phyloP scores from a whole-genome alignment of 2,888 invertebrate genomes.

The Callyntrura guangdongensis region DNA sequence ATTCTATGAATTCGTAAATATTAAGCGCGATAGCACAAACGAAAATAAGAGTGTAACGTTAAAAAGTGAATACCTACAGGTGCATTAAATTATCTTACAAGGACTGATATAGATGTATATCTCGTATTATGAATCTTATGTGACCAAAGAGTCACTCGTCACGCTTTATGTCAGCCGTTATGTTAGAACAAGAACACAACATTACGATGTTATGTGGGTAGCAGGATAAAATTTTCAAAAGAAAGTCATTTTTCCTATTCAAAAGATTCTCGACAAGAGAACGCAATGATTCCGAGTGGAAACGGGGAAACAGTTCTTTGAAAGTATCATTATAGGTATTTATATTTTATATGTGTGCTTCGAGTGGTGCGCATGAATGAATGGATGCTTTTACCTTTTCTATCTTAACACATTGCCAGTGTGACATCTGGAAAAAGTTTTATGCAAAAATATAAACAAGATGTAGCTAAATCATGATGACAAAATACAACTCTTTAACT shows the following conservation, averaged over 20 bases:
- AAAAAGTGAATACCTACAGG: background rate
- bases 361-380: conserved; percentile 44
- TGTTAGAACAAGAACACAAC: background rate
- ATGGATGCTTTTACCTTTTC: conserved; percentile 1
- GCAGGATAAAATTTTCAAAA: background rate
- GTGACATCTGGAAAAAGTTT: conserved; percentile 11
- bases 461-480: background rate
- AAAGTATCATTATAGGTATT: conserved; percentile 17
- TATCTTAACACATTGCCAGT: background rate
- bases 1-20: background rate
- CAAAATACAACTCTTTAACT: too few species aligned
- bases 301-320: conserved; percentile 7
- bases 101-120: too few species aligned
- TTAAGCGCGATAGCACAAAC: too few species aligned
- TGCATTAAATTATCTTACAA: background rate
- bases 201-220: background rate
- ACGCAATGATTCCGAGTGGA: background rate
- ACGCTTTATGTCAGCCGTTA: background rate
- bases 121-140: too few species aligned
- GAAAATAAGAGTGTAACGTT: too few species aligned
- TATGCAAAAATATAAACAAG: conserved; percentile 7
- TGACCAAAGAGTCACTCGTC: too few species aligned
- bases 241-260: background rate
- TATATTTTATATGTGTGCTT: background rate
- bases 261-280: background rate